Evolutionary conservation across 2,113 vertebrate species (phyloP).

Genomic region (Trogon melanurus): DNA sequence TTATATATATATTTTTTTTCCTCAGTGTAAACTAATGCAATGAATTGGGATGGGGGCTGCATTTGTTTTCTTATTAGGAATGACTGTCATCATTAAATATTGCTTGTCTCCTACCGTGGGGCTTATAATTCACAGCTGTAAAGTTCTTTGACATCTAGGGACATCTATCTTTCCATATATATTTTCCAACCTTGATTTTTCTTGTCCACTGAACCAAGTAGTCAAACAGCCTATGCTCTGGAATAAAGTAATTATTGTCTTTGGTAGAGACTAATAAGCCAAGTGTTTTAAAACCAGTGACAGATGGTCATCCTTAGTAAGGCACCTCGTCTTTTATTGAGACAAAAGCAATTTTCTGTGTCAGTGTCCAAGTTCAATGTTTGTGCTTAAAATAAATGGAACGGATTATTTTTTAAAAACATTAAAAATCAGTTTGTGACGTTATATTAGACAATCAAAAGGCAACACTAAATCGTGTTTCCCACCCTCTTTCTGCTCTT

Average conservation of each 20-base stretch:
- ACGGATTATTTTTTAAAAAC: not conserved
- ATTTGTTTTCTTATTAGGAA: not conserved
- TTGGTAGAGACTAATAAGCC: not conserved
- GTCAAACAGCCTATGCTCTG: not conserved
- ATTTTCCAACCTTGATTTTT: not conserved
- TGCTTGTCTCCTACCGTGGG: not conserved
- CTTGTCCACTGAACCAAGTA: not conserved
- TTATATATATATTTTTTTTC: not conserved
- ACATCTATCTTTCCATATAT: not conserved
- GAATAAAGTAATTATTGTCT: not conserved
- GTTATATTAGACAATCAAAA: not conserved
- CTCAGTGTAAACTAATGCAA: not conserved
- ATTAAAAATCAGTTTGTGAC: not conserved
- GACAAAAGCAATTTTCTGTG: not conserved
- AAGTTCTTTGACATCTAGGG: not conserved
- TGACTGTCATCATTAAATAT: not conserved
- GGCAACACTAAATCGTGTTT: not conserved
- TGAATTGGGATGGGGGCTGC: not conserved
- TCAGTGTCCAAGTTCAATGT: not conserved
- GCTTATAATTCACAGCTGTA: not conserved
- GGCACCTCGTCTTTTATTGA: not conserved
- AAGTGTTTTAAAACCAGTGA: not conserved
- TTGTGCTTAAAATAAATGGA: not conserved
- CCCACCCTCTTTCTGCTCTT: not conserved
- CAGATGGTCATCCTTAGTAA: not conserved